Conservation (phyloP, 2,888 invertebrate genomes). For the Orchesella flavescens region DNA sequence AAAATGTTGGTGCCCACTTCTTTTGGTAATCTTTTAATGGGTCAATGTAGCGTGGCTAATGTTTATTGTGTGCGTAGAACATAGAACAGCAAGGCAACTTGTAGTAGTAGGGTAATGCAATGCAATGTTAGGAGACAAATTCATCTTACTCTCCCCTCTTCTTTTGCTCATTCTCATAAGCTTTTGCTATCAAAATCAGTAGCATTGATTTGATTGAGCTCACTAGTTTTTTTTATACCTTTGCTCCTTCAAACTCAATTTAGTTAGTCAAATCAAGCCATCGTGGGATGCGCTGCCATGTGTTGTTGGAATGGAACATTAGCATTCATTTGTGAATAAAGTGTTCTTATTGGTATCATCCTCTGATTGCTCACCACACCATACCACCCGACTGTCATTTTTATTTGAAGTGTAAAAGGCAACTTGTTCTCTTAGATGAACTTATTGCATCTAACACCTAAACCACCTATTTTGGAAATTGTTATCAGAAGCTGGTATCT, state of each 20-base stretch:
- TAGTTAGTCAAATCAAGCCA: not conserved
- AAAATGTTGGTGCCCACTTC: slow-evolving; percentile 13
- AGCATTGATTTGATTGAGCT: not conserved
- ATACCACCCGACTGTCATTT: not conserved
- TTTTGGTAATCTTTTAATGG: slow-evolving; percentile 63
- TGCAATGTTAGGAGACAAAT: not conserved
- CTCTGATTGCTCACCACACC: not conserved
- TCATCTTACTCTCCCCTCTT: too few species aligned
- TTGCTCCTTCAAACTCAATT: not conserved
- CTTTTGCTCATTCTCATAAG: not conserved
- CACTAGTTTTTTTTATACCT: not conserved
- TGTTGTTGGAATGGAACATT: too few species aligned
- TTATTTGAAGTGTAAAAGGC: not conserved
- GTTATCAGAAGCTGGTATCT: not conserved
- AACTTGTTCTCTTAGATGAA: not conserved
- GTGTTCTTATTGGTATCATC: not conserved
- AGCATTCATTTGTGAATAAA: too few species aligned
- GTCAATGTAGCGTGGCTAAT: slow-evolving; percentile 69
- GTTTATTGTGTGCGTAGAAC: slow-evolving; percentile 23
- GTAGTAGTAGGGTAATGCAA: not conserved
- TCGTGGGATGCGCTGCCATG: not conserved
- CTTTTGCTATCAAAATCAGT: not conserved
- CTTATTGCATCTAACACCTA: not conserved
- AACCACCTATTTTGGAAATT: not conserved
- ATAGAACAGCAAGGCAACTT: slow-evolving; percentile 33